Conservation (phyloP, 1,140 invertebrate species). For the Heliconius himera region DNA sequence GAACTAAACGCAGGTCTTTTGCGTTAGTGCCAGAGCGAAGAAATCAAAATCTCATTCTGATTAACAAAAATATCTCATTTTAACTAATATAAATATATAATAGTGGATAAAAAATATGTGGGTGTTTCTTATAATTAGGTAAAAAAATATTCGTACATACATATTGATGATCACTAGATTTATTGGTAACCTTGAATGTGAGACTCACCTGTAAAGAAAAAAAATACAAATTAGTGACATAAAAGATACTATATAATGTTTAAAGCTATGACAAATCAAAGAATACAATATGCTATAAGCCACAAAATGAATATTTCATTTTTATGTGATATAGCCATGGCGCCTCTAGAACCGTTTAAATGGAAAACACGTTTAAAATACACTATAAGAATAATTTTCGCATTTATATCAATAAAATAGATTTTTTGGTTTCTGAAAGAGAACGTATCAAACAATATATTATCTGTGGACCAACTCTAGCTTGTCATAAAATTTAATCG, state of each 20-base stretch:
- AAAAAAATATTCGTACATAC: not conserved
- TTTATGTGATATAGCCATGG: constrained; percentile 17
- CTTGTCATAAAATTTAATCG: constrained; percentile 25
- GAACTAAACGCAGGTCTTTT: too few species aligned
- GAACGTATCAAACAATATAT: constrained; percentile 1
- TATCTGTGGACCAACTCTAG: not conserved
- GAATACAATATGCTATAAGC: constrained; percentile 16
- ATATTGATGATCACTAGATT: not conserved
- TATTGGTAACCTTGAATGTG: not conserved
- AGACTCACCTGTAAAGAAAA: constrained; percentile 51
- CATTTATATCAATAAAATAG: constrained; percentile 31
- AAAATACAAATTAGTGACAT: not conserved
- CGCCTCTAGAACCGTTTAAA: constrained; percentile 30
- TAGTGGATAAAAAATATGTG: not conserved
- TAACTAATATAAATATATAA: not conserved
- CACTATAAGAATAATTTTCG: constrained; percentile 28
- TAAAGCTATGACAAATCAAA: not conserved
- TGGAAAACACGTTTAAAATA: constrained; percentile 25
- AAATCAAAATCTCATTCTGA: too few species aligned
- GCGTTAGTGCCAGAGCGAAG: too few species aligned
- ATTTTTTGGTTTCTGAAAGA: constrained; percentile 1
- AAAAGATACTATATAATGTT: not conserved
- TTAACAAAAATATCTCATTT: not conserved
- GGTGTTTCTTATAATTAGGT: not conserved
- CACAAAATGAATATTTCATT: constrained; percentile 23